Evolutionary conservation across 2,113 vertebrate genomes (phyloP).

Genomic region (Panurus biarmicus): DNA sequence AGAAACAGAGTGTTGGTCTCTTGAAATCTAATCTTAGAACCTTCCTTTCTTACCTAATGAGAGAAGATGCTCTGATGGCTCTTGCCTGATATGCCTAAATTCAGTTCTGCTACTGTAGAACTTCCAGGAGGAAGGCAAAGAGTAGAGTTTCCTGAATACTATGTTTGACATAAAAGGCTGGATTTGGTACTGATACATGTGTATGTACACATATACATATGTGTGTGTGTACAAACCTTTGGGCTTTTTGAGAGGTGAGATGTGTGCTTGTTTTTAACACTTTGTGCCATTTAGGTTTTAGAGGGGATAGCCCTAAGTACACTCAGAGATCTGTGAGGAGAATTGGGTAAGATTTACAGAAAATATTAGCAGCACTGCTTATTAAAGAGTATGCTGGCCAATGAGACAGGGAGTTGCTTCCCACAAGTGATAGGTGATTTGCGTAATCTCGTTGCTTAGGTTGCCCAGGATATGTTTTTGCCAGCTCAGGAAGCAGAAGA

Average conservation of each 20-base stretch:
- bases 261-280: not conserved
- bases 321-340: not conserved
- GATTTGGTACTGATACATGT: not conserved
- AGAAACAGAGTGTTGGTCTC: not conserved
- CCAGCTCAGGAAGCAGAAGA: slow-evolving; percentile 79
- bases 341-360: not conserved
- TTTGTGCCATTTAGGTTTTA: not conserved
- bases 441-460: slow-evolving; percentile 71
- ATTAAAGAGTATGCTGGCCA: not conserved
- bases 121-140: not conserved
- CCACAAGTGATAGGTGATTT: slow-evolving; percentile 27
- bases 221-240: not conserved
- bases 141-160: not conserved
- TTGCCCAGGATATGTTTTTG: slow-evolving; percentile 80
- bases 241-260: not conserved
- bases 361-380: not conserved
- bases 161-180: not conserved
- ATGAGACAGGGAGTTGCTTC: not conserved
- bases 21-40: not conserved
- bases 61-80: not conserved
- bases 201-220: too few relatives aligned
- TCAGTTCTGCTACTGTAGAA: not conserved
- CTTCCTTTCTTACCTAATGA: not conserved
- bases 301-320: not conserved
- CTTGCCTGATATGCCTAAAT: not conserved